These are phyloP conservation scores for Dysidea cf. avara DNA, from an alignment of 37 sponge, comb jelly and placozoan species.

Conservation along the genomic window DNA sequence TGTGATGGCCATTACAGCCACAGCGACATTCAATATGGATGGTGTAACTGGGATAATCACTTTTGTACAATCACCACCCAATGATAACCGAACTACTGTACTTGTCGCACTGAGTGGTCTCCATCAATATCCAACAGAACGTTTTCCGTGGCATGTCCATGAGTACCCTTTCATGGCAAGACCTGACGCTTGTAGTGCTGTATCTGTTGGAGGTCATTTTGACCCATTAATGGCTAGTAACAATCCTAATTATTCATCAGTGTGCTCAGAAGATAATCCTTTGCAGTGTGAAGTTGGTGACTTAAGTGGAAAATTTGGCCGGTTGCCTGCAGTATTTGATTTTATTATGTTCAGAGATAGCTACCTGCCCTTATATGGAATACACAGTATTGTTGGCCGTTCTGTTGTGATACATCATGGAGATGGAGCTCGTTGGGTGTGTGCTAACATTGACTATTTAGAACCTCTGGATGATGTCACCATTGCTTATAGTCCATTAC, in stretches of 20 bases:
- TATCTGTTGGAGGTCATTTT: slow-evolving; percentile 35
- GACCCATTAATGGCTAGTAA: slow-evolving; percentile 46
- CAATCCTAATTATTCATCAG: slow-evolving; percentile 1
- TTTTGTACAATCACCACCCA: slow-evolving; percentile 40
- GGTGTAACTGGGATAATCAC: slow-evolving; percentile 54
- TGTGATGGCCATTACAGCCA: neutral
- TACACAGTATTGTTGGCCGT: slow-evolving; percentile 63
- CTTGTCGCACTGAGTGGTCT: slow-evolving; percentile 34
- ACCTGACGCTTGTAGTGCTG: slow-evolving; percentile 22
- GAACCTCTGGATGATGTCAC: neutral
- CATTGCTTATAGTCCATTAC: slow-evolving; percentile 41
- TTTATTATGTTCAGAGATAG: neutral
- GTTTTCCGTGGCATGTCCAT: slow-evolving; percentile 59
- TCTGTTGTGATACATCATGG: slow-evolving; percentile 55
- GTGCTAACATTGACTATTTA: slow-evolving; percentile 75
- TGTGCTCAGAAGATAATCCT: slow-evolving; percentile 11
- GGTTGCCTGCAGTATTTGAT: neutral
- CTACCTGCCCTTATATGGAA: slow-evolving; percentile 37
- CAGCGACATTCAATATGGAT: slow-evolving; percentile 38
- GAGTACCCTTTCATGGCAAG: slow-evolving; percentile 28
- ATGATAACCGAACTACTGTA: slow-evolving; percentile 16
- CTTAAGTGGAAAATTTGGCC: slow-evolving; percentile 64
- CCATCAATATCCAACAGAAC: neutral
- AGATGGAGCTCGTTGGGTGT: slow-evolving; percentile 17
- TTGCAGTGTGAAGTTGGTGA: slow-evolving; percentile 63